Evolutionary conservation across 2,113 vertebrate genomes (phyloP).

Genomic region (Thunnus maccoyii): DNA sequence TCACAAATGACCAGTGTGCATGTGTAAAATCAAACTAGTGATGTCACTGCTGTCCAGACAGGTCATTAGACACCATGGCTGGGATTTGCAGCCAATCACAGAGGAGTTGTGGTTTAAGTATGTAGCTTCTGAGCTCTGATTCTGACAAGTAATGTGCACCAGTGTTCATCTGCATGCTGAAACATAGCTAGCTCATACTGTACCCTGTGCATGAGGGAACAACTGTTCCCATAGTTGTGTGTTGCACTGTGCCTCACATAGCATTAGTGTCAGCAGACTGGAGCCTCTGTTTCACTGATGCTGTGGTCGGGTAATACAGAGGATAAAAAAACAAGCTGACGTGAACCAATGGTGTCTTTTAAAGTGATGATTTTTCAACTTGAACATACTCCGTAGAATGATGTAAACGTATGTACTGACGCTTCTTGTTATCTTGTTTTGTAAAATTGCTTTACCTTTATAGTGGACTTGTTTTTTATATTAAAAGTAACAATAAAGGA

Average conservation of each 20-base stretch:
- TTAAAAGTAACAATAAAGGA: constrained; percentile 50
- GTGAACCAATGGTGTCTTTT: constrained; percentile 48
- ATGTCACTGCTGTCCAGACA: background rate
- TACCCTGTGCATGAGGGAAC: constrained; percentile 39
- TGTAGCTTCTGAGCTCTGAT: constrained; percentile 9
- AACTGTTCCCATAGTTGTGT: constrained; percentile 13
- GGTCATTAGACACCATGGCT: background rate
- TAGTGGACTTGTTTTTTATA: constrained; percentile 56
- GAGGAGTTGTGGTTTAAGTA: constrained; percentile 8
- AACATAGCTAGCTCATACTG: constrained; percentile 42
- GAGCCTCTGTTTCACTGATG: background rate
- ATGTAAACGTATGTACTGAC: constrained; percentile 43
- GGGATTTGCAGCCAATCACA: background rate
- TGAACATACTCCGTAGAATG: constrained; percentile 33
- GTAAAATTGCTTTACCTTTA: constrained; percentile 56
- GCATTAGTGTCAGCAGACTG: constrained; percentile 17
- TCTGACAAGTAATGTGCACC: background rate
- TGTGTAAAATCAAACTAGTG: background rate
- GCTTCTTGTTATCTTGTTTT: constrained; percentile 59
- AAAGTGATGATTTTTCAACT: constrained; percentile 50
- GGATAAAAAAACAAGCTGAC: constrained; percentile 27
- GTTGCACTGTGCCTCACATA: constrained; percentile 35
- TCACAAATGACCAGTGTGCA: background rate
- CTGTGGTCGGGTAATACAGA: background rate
- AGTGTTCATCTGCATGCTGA: constrained; percentile 58